Base-by-base conservation (phyloP, 2,113 vertebrate species). In the Xiphophorus couchianus region DNA sequence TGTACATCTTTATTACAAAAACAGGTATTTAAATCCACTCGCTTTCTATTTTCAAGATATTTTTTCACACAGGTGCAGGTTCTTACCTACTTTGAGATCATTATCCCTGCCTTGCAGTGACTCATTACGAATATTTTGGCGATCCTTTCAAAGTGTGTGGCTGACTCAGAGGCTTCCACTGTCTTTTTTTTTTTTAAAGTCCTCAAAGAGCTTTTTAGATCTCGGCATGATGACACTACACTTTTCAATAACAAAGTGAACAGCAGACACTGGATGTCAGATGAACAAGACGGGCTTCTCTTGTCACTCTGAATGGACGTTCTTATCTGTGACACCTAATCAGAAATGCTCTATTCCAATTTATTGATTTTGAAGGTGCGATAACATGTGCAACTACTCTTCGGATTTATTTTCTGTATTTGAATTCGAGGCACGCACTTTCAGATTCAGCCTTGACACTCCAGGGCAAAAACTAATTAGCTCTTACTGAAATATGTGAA, bases 171-270 rank as follows among this genome's bases (percentile, higher is more conserved):
- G 30, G 22, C 68, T 27, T 35, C 22, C 44, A n/a, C 22, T 6
- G 5, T 5, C 12, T 37, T 37, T 10, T 37, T 37, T 37, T 69
- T 17, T 60, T 70, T 31, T 27, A 3, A 58, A 17, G 28, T 22
- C 30, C 29, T 33, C 30, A 58, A 13, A 60, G 4, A 22, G 28
- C 1, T 54, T 51, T 31, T 31, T 30, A 51, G 17, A 30, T 69
- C 4, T 39, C 5, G 14, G 65, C 44, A 15, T 60, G 48, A 58
- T 35, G 68, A 33, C 30, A 60, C 30, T 31, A 58, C 30, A 33
- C 13, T 17, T n/a, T 60, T 58, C 48, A 69, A 54, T 51, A 69
- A 69, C 67, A 54, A 54, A 54, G 44, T 30, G 30, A 33, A n/a
- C 19, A 25, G 9, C 29, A 33, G 44, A 69, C 67, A 19, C 17